Conservation (phyloP, 2,113 vertebrate species). For the Panthera tigris region DNA sequence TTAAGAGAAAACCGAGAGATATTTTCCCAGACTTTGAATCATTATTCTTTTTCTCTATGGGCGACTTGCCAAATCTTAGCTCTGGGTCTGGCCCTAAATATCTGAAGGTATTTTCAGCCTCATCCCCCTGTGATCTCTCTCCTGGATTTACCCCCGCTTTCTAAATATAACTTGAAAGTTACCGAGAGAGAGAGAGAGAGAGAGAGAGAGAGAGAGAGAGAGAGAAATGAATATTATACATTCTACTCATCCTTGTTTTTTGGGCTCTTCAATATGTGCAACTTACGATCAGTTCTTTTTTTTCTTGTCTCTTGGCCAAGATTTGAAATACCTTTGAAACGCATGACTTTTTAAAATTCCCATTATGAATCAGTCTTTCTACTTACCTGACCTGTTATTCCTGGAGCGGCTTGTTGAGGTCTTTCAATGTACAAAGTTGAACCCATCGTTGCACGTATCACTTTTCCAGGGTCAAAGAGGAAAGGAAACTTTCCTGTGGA, state of each 20-base stretch:
- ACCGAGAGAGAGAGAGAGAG: background rate
- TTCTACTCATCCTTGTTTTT: conserved; percentile 28
- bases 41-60: conserved; percentile 65
- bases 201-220: too few relatives aligned
- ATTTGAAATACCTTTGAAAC: conserved; percentile 33
- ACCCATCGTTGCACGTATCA: background rate
- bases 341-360: background rate
- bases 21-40: conserved; percentile 67
- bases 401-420: background rate
- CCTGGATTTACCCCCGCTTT: conserved; percentile 48
- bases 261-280: conserved; percentile 26
- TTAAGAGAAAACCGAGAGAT: conserved; percentile 71
- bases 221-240: background rate
- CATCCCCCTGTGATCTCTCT: conserved; percentile 47
- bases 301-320: background rate
- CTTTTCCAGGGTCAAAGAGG: background rate
- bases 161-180: conserved; percentile 25
- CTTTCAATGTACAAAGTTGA: background rate
- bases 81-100: conserved; percentile 54
- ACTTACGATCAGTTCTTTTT: background rate
- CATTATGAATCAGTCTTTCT: background rate
- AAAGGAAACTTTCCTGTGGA: background rate
- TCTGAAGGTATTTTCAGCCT: conserved; percentile 63
- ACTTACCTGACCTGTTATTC: conserved; percentile 5
- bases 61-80: conserved; percentile 65